A percentile compares a stretch with the other conserved stretches of the same genome.
Evolutionary conservation across 2,888 invertebrate species (phyloP).

Genomic region (Creontiades dilutus): DNA sequence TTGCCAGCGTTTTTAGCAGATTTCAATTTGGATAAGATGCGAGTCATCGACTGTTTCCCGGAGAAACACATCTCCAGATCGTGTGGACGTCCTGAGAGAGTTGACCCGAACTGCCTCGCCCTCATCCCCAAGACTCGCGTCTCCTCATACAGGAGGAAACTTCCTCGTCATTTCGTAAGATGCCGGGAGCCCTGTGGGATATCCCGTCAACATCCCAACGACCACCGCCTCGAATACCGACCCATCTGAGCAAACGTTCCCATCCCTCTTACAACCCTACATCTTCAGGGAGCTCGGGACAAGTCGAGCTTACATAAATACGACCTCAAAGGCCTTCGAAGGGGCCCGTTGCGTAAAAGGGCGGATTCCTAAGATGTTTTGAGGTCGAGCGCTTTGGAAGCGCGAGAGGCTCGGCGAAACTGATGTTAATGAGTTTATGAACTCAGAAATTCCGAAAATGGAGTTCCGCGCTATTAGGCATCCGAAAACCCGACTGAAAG

Average conservation of each 20-base stretch:
- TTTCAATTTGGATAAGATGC: too few relatives aligned
- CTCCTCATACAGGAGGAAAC: background rate
- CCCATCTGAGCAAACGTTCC: background rate
- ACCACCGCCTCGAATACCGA: background rate
- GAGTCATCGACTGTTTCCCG: background rate
- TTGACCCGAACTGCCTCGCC: background rate
- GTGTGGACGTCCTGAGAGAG: slow-evolving; percentile 19
- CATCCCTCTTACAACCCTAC: background rate
- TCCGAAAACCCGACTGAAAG: too few relatives aligned
- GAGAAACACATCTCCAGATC: background rate
- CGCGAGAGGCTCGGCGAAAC: background rate
- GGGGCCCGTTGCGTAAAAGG: slow-evolving; percentile 12
- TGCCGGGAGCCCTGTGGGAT: background rate
- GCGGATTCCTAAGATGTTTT: background rate
- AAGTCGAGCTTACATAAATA: slow-evolving; percentile 14
- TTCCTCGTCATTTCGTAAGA: slow-evolving; percentile 29
- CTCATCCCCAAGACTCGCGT: background rate
- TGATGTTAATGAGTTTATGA: slow-evolving; percentile 3
- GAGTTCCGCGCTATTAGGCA: background rate
- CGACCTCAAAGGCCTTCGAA: background rate
- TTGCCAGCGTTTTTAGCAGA: too few relatives aligned
- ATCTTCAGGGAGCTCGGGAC: background rate
- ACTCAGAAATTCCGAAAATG: background rate
- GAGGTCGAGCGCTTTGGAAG: background rate
- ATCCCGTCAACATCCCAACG: slow-evolving; percentile 5